Base-by-base conservation (phyloP, 2,888 invertebrate genomes). In the Brenthis hecate region DNA sequence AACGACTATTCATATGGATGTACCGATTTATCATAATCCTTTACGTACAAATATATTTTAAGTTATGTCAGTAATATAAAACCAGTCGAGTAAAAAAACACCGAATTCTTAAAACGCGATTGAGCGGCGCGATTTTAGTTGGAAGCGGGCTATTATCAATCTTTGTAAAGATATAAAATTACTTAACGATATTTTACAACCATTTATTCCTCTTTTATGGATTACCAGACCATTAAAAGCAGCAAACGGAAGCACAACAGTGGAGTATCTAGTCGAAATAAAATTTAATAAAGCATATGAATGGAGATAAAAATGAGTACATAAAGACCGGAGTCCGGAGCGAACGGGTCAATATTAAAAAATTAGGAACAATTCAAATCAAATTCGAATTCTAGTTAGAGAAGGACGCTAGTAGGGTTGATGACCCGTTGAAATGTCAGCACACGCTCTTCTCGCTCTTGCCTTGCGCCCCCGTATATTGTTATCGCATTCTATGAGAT, bases 291-390 rank as follows among this genome's bases (percentile, higher is more conserved):
- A 87, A 85, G 81, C 85, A 82, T 86, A 84, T 76, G 80, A 85
- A 85, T 81, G 76, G 74, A 76, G 76, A 73, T 71, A 73, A 78
- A 74, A 76, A 78, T 77, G 78, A 80, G 77, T 69, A 78, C 77
- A 78, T 80, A 86, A 86, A 85, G 82, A 83, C 80, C 81, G 80
- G 79, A 78, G 80, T 79, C 82, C 84, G 83, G 77, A 85, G 81
- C 85, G 77, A 85, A 81, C 85, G 81, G 82, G 80, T 83, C 85
- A 87, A 89, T 91, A 90, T 87, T 87, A 89, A 90, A 90, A 91
- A 91, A 91, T 91, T 91, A 89, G 87, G 89, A 92, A 92, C 91
- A 92, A 92, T 91, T 91, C 90, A 89, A 91, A 91, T 92, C 91
- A 91, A 91, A 72, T 68, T 89, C 87, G 89, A 91, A 92, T 90